Conservation (phyloP, 2,113 vertebrate species). For the Corynorhinus townsendii region DNA sequence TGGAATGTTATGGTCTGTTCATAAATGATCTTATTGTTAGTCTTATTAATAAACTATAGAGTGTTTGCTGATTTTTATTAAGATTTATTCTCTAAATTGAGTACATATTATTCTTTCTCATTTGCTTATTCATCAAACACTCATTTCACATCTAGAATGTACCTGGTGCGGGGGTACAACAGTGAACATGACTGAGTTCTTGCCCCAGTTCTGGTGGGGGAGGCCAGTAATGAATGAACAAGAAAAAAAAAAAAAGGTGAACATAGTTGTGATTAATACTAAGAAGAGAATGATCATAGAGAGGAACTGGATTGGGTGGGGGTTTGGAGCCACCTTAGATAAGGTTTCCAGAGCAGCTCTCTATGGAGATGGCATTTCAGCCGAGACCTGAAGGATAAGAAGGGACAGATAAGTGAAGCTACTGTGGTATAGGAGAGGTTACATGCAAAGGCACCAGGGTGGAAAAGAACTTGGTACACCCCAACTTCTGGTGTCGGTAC, state of each 20-base stretch:
- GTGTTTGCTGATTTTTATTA: background rate
- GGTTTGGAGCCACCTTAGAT: background rate
- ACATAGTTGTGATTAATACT: background rate
- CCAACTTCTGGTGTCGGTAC: background rate
- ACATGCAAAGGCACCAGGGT: background rate
- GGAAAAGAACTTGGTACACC: background rate
- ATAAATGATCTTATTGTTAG: background rate
- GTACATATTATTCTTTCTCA: background rate
- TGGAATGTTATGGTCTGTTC: background rate
- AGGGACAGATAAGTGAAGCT: background rate
- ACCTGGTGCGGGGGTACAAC: background rate
- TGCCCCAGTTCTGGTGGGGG: background rate
- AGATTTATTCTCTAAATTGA: background rate
- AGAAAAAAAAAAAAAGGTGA: background rate
- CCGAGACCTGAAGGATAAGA: background rate
- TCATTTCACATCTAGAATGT: background rate
- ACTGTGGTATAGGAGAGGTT: background rate
- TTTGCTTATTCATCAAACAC: slow-evolving; percentile 31
- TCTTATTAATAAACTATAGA: background rate
- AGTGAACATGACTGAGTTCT: background rate
- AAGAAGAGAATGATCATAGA: background rate
- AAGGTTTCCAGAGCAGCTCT: background rate
- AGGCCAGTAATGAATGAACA: background rate
- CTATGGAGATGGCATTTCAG: no score
- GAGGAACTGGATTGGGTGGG: background rate